phyloP scores from a whole-genome alignment of 2,113 vertebrate species.

The Salminus brasiliensis region DNA sequence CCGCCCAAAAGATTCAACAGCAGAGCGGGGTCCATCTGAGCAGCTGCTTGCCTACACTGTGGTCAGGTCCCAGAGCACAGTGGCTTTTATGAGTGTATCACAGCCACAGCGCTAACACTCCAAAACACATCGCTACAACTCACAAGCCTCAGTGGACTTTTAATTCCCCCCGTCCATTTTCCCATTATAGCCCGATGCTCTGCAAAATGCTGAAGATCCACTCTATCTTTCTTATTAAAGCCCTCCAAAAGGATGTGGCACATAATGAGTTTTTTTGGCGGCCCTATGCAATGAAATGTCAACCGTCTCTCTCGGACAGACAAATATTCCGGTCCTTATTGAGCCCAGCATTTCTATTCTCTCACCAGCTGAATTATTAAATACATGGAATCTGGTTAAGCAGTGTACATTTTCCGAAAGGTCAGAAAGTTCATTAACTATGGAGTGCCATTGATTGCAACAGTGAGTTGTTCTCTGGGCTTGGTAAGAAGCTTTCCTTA shows the following conservation, averaged over 20 bases:
- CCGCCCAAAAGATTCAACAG: constrained; percentile 70
- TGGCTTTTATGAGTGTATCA: constrained; percentile 47
- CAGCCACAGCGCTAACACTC: constrained; percentile 51
- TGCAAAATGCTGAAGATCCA: constrained; percentile 59
- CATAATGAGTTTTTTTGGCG: constrained; percentile 67
- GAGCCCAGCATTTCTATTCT: constrained; percentile 73
- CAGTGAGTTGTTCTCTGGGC: constrained; percentile 58
- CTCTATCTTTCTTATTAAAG: constrained; percentile 77
- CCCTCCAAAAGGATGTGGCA: constrained; percentile 62
- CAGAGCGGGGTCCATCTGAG: constrained; percentile 59
- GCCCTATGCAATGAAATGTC: constrained; percentile 71
- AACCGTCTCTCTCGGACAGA: constrained; percentile 67
- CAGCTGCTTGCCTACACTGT: neutral
- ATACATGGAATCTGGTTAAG: constrained; percentile 78
- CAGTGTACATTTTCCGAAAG: constrained; percentile 79
- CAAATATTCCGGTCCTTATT: constrained; percentile 77
- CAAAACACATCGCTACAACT: constrained; percentile 39
- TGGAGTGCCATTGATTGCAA: constrained; percentile 76
- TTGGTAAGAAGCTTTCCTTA: constrained; percentile 56
- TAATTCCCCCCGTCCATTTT: constrained; percentile 71
- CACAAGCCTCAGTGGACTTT: constrained; percentile 58
- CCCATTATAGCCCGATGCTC: constrained; percentile 53
- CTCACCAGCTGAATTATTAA: constrained; percentile 84
- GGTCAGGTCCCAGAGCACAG: constrained; percentile 18
- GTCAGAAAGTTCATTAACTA: constrained; percentile 83